Evolutionary conservation across 2,797 vertebrate species (phyloP).

Genomic region (Lepus townsendii): DNA sequence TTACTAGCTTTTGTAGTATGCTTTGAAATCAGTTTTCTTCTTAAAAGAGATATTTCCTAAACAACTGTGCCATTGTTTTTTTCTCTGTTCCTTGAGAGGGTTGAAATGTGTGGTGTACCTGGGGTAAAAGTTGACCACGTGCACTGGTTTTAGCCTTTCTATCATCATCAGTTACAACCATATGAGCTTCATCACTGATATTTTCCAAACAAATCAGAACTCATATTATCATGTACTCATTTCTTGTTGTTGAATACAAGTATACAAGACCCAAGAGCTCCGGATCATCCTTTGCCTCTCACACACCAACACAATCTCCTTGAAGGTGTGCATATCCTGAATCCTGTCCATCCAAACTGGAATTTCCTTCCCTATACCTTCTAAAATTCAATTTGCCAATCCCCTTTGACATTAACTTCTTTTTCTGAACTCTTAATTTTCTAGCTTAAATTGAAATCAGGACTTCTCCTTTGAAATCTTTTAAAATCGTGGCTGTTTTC

Average conservation of each 20-base stretch:
- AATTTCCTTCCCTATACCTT: not conserved
- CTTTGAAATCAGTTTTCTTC: not conserved
- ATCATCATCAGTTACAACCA: not conserved
- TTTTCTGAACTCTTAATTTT: not conserved
- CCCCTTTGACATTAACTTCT: not conserved
- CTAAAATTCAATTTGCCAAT: not conserved
- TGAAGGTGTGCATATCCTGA: not conserved
- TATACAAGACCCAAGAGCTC: not conserved
- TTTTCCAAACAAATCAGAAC: not conserved
- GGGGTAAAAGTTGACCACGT: not conserved
- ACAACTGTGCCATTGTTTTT: no score
- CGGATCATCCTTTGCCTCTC: not conserved
- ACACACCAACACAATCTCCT: not conserved
- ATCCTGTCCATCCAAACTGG: not conserved
- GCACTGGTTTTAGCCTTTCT: not conserved
- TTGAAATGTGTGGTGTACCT: not conserved
- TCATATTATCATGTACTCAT: not conserved
- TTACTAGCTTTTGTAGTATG: no score
- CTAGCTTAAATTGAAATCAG: not conserved
- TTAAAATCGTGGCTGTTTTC: not conserved
- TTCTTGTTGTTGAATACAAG: not conserved
- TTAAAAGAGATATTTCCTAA: not conserved
- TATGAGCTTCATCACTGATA: not conserved
- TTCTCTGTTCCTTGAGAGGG: not conserved
- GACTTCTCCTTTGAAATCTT: not conserved